phyloP scores from a whole-genome alignment of 1,140 invertebrate species.

The Euwallacea similis region DNA sequence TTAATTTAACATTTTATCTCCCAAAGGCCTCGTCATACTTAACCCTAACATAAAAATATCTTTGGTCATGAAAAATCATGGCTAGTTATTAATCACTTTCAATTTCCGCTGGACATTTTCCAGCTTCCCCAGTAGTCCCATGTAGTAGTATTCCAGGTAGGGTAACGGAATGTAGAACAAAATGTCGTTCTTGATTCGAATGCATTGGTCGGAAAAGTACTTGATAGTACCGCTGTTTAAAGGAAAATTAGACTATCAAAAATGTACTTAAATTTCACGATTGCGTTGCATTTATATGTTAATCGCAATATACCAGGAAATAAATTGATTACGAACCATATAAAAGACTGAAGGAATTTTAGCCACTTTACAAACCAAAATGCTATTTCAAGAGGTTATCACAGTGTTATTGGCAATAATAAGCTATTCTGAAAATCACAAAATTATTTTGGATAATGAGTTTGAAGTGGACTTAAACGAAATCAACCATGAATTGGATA shows the following conservation, averaged over 20 bases:
- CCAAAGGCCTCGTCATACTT: too few species aligned
- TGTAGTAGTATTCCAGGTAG: constrained; percentile 2
- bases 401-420: too few species aligned
- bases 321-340: too few species aligned
- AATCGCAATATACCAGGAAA: background rate
- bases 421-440: constrained; percentile 4
- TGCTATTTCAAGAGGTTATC: too few species aligned
- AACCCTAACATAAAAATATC: too few species aligned
- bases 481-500: constrained; percentile 16
- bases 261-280: background rate
- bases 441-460: constrained; percentile 44
- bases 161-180: constrained; percentile 4
- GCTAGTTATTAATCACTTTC: too few species aligned
- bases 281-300: background rate
- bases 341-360: too few species aligned
- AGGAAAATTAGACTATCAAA: background rate
- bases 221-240: constrained; percentile 11
- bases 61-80: too few species aligned
- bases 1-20: too few species aligned
- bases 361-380: too few species aligned
- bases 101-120: background rate
- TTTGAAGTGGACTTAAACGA: constrained; percentile 33
- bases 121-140: background rate
- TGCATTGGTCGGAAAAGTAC: background rate
- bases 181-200: constrained; percentile 7